These are phyloP conservation scores for Smutsia temminckii DNA, from an alignment of 2,797 vertebrate genomes.

Conservation along the genomic window DNA sequence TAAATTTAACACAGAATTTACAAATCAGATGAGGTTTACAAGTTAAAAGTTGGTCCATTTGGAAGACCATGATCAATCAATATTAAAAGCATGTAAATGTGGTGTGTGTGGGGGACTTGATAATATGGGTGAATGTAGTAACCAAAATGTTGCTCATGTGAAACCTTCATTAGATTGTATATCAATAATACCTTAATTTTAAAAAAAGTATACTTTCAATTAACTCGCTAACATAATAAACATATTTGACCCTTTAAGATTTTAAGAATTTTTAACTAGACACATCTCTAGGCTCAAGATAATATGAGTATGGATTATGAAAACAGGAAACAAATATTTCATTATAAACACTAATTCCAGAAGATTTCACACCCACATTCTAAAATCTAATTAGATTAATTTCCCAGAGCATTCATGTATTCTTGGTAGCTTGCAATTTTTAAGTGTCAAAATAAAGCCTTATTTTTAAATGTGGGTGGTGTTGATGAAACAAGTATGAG, in stretches of 20 bases:
- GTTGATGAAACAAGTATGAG: not conserved
- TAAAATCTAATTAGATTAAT: constrained; percentile 60
- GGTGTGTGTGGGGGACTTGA: no score
- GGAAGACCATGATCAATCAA: not conserved
- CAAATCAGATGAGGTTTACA: not conserved
- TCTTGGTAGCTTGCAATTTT: constrained; percentile 63
- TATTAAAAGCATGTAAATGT: not conserved
- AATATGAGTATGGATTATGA: not conserved
- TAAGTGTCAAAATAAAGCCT: constrained; percentile 76
- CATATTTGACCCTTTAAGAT: not conserved
- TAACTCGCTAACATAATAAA: not conserved
- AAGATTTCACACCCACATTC: constrained; percentile 68
- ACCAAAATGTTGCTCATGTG: no score
- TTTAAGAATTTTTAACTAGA: not conserved
- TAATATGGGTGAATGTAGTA: no score
- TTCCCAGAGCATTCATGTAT: constrained; percentile 57
- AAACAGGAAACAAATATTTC: constrained; percentile 62
- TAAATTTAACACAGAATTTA: not conserved
- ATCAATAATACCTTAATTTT: not conserved
- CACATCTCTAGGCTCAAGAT: not conserved
- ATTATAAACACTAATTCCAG: constrained; percentile 47
- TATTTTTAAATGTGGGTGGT: constrained; percentile 66
- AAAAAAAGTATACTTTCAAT: not conserved
- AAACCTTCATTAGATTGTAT: no score
- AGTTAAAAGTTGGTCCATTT: not conserved